Percentiles rank a stretch among this genome's conserved stretches.
phyloP scores from a whole-genome alignment of 2,113 vertebrate species.

The Podocnemis expansa region DNA sequence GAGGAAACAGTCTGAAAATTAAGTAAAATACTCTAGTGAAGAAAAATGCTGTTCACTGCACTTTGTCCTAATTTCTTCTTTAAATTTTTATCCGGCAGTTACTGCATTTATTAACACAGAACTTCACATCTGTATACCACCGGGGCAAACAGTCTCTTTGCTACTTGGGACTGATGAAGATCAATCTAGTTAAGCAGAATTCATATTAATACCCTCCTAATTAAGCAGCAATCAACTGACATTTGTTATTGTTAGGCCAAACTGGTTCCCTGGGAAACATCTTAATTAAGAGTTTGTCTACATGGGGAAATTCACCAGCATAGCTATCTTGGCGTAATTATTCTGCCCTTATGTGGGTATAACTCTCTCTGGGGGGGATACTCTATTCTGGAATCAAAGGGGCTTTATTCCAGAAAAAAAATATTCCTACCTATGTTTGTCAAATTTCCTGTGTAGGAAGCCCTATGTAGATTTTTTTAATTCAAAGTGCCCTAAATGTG shows the following conservation, averaged over 20 bases:
- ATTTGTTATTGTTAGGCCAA: background rate
- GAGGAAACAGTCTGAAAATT: constrained; percentile 54
- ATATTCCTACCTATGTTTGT: background rate
- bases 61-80: constrained; percentile 49
- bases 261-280: background rate
- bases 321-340: background rate
- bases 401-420: background rate
- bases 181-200: background rate
- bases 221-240: background rate
- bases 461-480: background rate
- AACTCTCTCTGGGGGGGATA: background rate
- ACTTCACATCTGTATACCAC: background rate
- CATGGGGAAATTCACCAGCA: too few relatives aligned
- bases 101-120: background rate
- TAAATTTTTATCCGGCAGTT: background rate
- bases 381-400: background rate
- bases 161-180: background rate
- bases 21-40: constrained; percentile 49
- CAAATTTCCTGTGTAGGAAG: background rate
- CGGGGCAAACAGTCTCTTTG: fast-evolving
- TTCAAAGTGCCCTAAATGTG: background rate
- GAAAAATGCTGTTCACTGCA: constrained; percentile 47
- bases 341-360: background rate
- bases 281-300: background rate
- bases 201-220: background rate